Percentiles rank a stretch among this genome's conserved stretches.
These are phyloP conservation scores for Zapornia atra DNA, from an alignment of 2,113 vertebrate species.

Conservation along the genomic window DNA sequence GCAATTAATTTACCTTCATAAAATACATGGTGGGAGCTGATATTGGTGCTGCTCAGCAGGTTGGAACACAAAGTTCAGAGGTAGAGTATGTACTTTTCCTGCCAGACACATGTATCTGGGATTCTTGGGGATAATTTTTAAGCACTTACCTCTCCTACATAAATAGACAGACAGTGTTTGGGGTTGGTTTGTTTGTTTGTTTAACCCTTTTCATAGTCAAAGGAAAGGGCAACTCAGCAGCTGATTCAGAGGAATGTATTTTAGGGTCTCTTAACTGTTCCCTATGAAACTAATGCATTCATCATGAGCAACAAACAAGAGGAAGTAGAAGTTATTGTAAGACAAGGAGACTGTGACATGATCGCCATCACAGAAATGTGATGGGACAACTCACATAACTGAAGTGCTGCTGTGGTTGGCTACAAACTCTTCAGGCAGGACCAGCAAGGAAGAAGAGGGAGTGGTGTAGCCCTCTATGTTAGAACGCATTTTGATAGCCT, in stretches of 20 bases:
- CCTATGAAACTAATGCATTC: background rate
- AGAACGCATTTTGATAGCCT: too few relatives aligned
- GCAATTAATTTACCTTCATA: background rate
- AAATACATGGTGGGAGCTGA: background rate
- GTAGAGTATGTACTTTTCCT: background rate
- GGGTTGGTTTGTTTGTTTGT: background rate
- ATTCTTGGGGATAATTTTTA: background rate
- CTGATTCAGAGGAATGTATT: background rate
- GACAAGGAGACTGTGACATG: too few relatives aligned
- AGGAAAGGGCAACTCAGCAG: background rate
- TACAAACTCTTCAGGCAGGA: too few relatives aligned
- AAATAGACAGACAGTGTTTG: background rate
- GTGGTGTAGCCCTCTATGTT: too few relatives aligned
- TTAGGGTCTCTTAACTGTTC: background rate
- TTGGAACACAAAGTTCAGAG: background rate
- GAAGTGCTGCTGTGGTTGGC: too few relatives aligned
- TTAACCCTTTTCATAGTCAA: background rate
- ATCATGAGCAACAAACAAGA: too few relatives aligned
- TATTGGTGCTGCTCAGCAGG: background rate
- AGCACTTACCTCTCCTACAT: background rate
- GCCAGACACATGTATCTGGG: accelerated
- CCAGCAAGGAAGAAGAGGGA: too few relatives aligned
- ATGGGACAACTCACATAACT: too few relatives aligned
- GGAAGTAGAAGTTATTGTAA: too few relatives aligned
- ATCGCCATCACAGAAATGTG: too few relatives aligned